Conservation (phyloP, 2,797 vertebrate genomes). For the Xyrichtys novacula region DNA sequence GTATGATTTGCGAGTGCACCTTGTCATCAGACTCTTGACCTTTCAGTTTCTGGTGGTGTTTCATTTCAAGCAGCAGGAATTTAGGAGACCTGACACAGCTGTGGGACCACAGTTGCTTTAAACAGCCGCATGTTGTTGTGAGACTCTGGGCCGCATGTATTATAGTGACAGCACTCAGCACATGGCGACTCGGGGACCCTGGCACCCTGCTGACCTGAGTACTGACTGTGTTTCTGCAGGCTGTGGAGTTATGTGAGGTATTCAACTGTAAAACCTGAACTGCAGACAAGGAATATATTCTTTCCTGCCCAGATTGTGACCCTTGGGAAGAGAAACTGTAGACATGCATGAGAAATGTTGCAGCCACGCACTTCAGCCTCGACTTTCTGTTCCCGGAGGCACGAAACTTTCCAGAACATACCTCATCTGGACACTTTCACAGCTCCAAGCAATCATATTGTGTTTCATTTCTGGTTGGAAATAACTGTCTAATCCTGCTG, state of each 20-base stretch:
- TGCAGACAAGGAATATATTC: slow-evolving; percentile 50
- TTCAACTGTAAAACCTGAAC: slow-evolving; percentile 66
- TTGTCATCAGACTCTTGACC: slow-evolving; percentile 6
- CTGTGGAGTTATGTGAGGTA: slow-evolving; percentile 67
- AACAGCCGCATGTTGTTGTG: not conserved
- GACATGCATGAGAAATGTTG: slow-evolving; percentile 27
- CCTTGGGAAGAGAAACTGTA: slow-evolving; percentile 44
- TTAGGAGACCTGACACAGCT: slow-evolving; percentile 28
- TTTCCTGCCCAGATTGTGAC: slow-evolving; percentile 47
- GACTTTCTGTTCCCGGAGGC: slow-evolving; percentile 15
- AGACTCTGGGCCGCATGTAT: slow-evolving; percentile 40
- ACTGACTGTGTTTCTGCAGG: slow-evolving; percentile 46
- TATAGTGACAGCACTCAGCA: slow-evolving; percentile 57
- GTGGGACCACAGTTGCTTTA: slow-evolving; percentile 26
- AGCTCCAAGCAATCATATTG: slow-evolving; percentile 16
- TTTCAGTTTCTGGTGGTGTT: slow-evolving; percentile 27
- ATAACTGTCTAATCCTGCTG: slow-evolving; percentile 11
- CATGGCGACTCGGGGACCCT: slow-evolving; percentile 47
- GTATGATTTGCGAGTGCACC: not conserved
- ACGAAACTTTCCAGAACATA: slow-evolving; percentile 38
- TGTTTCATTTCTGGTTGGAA: slow-evolving; percentile 3
- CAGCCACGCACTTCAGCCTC: slow-evolving; percentile 14
- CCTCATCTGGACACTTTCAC: slow-evolving; percentile 48
- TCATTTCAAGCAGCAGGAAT: slow-evolving; percentile 7
- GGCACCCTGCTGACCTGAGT: slow-evolving; percentile 32